phyloP scores from a whole-genome alignment of 2,888 invertebrate species.

The Eudasyphora cyanicolor region DNA sequence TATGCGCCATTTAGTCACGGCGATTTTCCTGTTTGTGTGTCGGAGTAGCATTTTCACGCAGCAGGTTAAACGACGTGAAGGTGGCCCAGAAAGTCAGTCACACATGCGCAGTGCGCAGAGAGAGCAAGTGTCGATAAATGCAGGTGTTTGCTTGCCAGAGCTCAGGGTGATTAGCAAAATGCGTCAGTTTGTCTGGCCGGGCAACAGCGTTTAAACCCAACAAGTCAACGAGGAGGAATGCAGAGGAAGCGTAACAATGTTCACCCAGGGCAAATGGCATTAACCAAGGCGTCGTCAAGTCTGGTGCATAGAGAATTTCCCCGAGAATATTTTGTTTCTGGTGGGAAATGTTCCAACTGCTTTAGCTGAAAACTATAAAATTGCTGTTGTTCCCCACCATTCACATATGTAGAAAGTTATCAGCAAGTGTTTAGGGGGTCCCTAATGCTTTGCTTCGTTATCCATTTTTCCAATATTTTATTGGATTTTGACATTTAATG shows the following conservation, averaged over 20 bases:
- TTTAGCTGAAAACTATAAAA: background rate
- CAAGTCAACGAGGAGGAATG: background rate
- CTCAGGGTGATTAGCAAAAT: slow-evolving; percentile 40
- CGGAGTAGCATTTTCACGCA: slow-evolving; percentile 36
- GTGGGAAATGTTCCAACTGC: too few relatives aligned
- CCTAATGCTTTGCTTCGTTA: background rate
- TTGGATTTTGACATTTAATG: slow-evolving; percentile 72
- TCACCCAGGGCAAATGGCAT: background rate
- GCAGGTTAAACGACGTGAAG: slow-evolving; percentile 32
- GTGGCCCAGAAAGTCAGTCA: background rate
- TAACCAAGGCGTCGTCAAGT: slow-evolving; percentile 12
- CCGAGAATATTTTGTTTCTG: background rate
- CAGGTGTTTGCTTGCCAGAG: slow-evolving; percentile 43
- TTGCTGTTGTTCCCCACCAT: background rate
- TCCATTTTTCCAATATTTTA: slow-evolving; percentile 18
- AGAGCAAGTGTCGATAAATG: too few relatives aligned
- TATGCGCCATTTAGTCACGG: slow-evolving; percentile 36
- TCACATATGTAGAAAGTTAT: background rate
- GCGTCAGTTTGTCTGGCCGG: slow-evolving; percentile 45
- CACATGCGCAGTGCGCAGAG: background rate
- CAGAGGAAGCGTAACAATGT: slow-evolving; percentile 44
- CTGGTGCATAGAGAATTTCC: slow-evolving; percentile 8
- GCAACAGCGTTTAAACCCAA: background rate
- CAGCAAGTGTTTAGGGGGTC: background rate
- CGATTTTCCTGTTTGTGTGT: slow-evolving; percentile 17